phyloP scores from a whole-genome alignment of 2,888 invertebrate genomes.

The Endomychus coccineus region DNA sequence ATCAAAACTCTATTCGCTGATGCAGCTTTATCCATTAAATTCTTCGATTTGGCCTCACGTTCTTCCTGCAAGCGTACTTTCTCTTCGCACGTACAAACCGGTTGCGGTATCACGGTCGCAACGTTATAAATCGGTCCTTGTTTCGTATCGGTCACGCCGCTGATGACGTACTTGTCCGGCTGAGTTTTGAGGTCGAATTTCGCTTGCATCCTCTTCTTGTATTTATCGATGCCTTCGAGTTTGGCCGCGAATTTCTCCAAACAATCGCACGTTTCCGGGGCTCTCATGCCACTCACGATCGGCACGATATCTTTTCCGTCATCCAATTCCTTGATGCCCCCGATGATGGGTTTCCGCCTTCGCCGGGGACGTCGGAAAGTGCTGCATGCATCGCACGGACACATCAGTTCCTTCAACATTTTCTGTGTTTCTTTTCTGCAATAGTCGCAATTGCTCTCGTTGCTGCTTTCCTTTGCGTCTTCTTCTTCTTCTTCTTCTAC shows the following conservation, averaged over 20 bases:
- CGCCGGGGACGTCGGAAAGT: no score
- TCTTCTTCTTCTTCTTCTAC: conserved; percentile 15
- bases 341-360: no score
- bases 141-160: conserved; percentile 27
- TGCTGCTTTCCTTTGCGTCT: conserved; percentile 7
- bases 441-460: conserved; percentile 1
- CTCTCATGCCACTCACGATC: conserved; percentile 6
- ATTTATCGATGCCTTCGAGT: conserved; percentile 5
- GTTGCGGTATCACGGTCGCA: conserved; percentile 3
- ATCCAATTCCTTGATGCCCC: no score
- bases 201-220: conserved; percentile 9
- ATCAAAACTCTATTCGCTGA: conserved; percentile 14
- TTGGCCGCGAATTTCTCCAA: conserved; percentile 8
- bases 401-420: conserved; percentile 9
- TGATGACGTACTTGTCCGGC: conserved; percentile 28
- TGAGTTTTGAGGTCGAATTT: conserved; percentile 7
- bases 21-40: not conserved
- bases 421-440: conserved; percentile 11
- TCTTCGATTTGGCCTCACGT: conserved; percentile 1
- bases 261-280: conserved; percentile 9
- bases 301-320: conserved; percentile 8
- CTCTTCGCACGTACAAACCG: conserved; percentile 4
- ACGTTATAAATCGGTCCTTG: conserved; percentile 12
- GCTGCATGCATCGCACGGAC: conserved; percentile 8
- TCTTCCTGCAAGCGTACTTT: conserved; percentile 4